Percentiles rank a stretch among this genome's conserved stretches.
phyloP scores from a whole-genome alignment of 2,113 vertebrate species.

The Corythornis cristatus region DNA sequence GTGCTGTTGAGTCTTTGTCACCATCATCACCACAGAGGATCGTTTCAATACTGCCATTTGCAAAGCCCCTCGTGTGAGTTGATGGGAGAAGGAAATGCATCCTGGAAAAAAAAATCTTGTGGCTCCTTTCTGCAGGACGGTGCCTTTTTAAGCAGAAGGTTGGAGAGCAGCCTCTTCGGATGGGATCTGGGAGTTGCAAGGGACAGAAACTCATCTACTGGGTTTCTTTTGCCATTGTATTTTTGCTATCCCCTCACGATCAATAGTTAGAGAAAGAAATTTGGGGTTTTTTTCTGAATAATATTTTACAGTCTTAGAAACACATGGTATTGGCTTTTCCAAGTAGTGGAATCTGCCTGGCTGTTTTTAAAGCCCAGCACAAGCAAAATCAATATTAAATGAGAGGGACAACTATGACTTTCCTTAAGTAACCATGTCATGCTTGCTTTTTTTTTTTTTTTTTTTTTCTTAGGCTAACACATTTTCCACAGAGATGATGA shows the following conservation, averaged over 20 bases:
- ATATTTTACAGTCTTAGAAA: not conserved
- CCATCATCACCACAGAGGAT: not conserved
- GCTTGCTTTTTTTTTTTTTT: not conserved
- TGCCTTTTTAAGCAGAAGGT: not conserved
- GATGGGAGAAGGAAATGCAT: not conserved
- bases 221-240: not conserved
- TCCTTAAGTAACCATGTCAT: not conserved
- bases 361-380: not conserved
- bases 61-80: not conserved
- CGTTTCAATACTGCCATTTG: not conserved
- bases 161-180: not conserved
- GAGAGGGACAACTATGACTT: not conserved
- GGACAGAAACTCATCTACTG: not conserved
- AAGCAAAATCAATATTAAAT: not conserved
- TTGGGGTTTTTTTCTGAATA: not conserved
- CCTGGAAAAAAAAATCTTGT: not conserved
- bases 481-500: conserved; percentile 30
- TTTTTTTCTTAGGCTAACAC: not conserved
- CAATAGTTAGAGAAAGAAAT: not conserved
- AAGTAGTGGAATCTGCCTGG: not conserved
- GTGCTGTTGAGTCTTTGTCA: not conserved
- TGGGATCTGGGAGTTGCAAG: not conserved
- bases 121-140: not conserved
- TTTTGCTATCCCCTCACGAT: not conserved
- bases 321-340: not conserved